Conservation (phyloP, 1,140 invertebrate species). For the Bombus turneri region DNA sequence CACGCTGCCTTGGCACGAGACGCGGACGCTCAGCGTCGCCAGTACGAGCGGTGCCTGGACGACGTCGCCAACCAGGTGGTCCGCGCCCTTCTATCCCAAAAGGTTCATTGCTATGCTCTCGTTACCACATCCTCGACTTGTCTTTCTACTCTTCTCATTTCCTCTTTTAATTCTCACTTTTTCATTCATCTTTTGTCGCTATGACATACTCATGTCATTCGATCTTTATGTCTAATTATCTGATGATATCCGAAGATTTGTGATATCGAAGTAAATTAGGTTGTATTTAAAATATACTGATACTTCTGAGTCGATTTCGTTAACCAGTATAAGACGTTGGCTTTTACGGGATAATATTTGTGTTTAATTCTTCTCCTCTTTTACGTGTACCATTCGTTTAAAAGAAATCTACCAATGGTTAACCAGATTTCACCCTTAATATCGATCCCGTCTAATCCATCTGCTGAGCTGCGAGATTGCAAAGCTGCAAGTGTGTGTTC, state of each 20-base stretch:
- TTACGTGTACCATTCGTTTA: not conserved
- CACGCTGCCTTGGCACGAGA: conserved; percentile 84
- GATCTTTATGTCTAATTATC: not conserved
- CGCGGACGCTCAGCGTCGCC: conserved; percentile 85
- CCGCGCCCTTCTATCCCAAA: conserved; percentile 91
- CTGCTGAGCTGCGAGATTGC: conserved; percentile 23
- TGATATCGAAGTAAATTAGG: not conserved
- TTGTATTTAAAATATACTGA: not conserved
- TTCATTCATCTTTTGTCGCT: no score
- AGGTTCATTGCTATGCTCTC: conserved; percentile 84
- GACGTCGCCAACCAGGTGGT: conserved; percentile 92
- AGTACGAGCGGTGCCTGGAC: conserved; percentile 90
- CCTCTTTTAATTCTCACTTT: not conserved
- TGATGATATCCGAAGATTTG: not conserved
- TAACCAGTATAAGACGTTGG: not conserved
- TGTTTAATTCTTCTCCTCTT: not conserved
- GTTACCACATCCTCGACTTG: conserved; percentile 52
- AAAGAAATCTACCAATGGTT: not conserved
- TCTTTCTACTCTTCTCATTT: conserved; percentile 16
- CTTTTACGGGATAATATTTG: not conserved
- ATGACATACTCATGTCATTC: not conserved
- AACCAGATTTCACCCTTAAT: not conserved
- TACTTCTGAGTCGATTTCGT: not conserved
- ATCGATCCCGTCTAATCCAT: conserved; percentile 28
- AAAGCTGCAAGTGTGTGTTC: not conserved